A percentile compares a stretch with the other conserved stretches of the same genome.
Evolutionary conservation across 2,888 invertebrate genomes (phyloP).

Genomic region (Harpalus rufipes): DNA sequence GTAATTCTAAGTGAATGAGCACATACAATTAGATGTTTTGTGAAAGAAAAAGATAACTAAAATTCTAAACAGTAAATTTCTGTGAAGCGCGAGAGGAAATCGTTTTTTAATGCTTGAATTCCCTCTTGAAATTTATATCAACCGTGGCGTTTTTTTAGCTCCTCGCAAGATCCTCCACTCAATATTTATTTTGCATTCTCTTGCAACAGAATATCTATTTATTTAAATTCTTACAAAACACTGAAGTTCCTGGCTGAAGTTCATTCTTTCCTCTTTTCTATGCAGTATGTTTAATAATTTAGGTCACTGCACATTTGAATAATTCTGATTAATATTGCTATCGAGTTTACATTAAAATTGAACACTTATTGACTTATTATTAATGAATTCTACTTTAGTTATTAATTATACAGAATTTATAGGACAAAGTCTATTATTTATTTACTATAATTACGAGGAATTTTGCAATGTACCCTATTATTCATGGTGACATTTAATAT

Average conservation of each 20-base stretch:
- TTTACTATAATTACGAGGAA: too few relatives aligned
- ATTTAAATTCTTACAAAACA: conserved; percentile 25
- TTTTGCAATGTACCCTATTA: too few relatives aligned
- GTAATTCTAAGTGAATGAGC: not conserved
- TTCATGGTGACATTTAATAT: too few relatives aligned
- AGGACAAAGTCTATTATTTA: too few relatives aligned
- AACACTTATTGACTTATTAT: not conserved
- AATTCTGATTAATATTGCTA: not conserved
- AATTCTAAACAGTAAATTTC: not conserved
- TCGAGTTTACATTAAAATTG: not conserved
- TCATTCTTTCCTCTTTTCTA: not conserved
- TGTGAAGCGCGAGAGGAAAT: conserved; percentile 2
- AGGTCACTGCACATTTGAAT: not conserved
- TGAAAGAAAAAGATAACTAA: conserved; percentile 6
- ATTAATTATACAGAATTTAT: too few relatives aligned
- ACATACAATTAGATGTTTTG: not conserved
- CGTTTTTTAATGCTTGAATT: conserved; percentile 49
- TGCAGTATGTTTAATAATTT: not conserved
- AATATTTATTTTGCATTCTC: conserved; percentile 20
- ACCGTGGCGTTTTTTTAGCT: not conserved
- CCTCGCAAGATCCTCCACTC: not conserved
- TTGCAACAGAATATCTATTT: conserved; percentile 5
- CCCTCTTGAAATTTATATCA: conserved; percentile 53
- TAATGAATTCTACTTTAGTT: too few relatives aligned
- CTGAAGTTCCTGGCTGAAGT: not conserved